Percentiles rank a stretch among this genome's conserved stretches.
Evolutionary conservation across 1,140 invertebrate genomes (phyloP).

Genomic region (Bacillus rossius): DNA sequence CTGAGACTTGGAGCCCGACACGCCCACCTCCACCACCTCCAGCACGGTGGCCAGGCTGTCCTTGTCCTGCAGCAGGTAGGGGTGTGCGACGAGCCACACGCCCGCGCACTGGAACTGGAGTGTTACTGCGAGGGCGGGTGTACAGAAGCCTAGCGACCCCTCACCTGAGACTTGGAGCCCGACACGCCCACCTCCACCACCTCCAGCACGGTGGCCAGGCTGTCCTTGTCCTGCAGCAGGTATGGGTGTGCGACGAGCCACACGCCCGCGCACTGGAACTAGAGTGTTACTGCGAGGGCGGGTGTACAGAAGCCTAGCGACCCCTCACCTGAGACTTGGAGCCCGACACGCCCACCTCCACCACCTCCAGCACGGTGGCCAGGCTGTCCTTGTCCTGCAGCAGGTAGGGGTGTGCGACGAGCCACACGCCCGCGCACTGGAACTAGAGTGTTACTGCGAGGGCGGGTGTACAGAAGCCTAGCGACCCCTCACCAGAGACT

Average conservation of each 20-base stretch:
- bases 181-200: too few species aligned
- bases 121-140: too few species aligned
- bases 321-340: conserved; percentile 73
- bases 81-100: conserved; percentile 88
- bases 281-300: too few species aligned
- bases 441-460: too few species aligned
- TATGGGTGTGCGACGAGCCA: too few species aligned
- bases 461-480: too few species aligned
- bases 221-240: too few species aligned
- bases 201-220: too few species aligned
- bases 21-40: conserved; percentile 95
- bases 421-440: conserved; percentile 86
- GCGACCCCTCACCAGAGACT: conserved; percentile 64
- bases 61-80: conserved; percentile 81
- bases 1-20: conserved; percentile 88
- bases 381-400: conserved; percentile 90
- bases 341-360: conserved; percentile 96
- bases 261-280: too few species aligned
- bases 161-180: too few species aligned
- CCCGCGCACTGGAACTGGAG: conserved; percentile 88
- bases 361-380: conserved; percentile 88
- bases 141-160: too few species aligned
- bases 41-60: conserved; percentile 89
- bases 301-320: too few species aligned
- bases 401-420: conserved; percentile 81